A percentile compares a stretch with the other conserved stretches of the same genome.
These are phyloP conservation scores for Tortrix viridana DNA, from an alignment of 2,888 invertebrate genomes.

Conservation along the genomic window DNA sequence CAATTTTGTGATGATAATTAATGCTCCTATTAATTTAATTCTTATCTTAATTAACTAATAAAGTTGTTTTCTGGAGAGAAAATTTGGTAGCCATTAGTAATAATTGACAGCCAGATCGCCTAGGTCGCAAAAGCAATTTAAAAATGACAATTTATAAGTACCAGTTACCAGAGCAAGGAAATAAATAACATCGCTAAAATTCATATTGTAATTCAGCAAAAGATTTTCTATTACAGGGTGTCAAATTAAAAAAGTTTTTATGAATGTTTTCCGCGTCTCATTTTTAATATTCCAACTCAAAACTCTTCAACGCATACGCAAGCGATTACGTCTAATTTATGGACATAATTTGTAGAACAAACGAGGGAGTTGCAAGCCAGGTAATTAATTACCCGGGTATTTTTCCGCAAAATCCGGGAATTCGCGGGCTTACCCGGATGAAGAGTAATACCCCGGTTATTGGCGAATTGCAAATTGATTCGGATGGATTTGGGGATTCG, in stretches of 20 bases:
- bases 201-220: too few relatives aligned
- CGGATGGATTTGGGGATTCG: conserved; percentile 19
- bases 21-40: too few relatives aligned
- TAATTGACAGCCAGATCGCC: too few relatives aligned
- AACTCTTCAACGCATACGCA: conserved; percentile 25
- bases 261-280: neutral
- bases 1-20: too few relatives aligned
- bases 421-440: conserved; percentile 24
- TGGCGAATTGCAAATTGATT: conserved; percentile 33
- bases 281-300: conserved; percentile 20
- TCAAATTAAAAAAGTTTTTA: neutral
- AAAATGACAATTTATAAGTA: too few relatives aligned
- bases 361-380: conserved; percentile 41
- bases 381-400: conserved; percentile 42
- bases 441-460: conserved; percentile 29
- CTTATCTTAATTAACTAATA: too few relatives aligned
- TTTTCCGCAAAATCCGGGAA: conserved; percentile 23
- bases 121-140: too few relatives aligned
- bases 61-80: too few relatives aligned
- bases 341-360: conserved; percentile 46
- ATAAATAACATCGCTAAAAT: too few relatives aligned
- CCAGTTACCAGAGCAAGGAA: too few relatives aligned
- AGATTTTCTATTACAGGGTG: neutral
- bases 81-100: too few relatives aligned
- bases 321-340: conserved; percentile 46